Evolutionary conservation across 2,888 invertebrate genomes (phyloP), one percentile per base, ranked within the genome.

Genomic region (Branchellion lobata): DNA sequence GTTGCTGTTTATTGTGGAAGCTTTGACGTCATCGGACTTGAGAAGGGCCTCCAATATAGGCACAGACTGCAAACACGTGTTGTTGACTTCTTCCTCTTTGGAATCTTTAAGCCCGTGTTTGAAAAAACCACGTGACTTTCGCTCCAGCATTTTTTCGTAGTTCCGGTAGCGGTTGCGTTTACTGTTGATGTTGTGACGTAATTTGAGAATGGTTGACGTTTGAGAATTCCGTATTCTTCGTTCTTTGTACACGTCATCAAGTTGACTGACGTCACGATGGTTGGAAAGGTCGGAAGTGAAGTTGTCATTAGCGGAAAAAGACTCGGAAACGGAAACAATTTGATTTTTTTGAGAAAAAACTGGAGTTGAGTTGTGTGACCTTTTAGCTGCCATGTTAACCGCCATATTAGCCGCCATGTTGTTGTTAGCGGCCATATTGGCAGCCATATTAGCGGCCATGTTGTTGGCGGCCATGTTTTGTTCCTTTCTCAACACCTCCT

Each of bases 11-110:
- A 3, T 18, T 0, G 14, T 34, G 18, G 51, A 61, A 27, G 61
- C 18, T 34, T 65, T 77, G 21, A 8, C 40, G 33, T 79, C 79
- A 36, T 79, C 68, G n/a, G 31, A 75, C n/a, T 74, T 79, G 24
- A 79, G 47, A 57, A 79, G 71, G 68, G 79, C 79, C 11, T 75
- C 79, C 29, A 79, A 68, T 11, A 79, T 74, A 5, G 79, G 75
- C 1, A 75, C 74, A 33, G 74, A 0, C n/a, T 57, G 65, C 27
- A 34, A 21, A 27, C 77, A 61, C n/a, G 24, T 27, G 24, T 21
- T 36, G 34, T 31, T 77, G 34, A 51, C 33, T 36, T 57, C 57
- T 36, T 77, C 36, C 33, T 77, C 77, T 33, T 65, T 77, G 18
- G 21, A 29, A 3, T 34, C 65, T 53, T 29, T 57, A 8, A 11